Conservation (phyloP, 2,888 invertebrate genomes). For the Rotaria macrura region DNA sequence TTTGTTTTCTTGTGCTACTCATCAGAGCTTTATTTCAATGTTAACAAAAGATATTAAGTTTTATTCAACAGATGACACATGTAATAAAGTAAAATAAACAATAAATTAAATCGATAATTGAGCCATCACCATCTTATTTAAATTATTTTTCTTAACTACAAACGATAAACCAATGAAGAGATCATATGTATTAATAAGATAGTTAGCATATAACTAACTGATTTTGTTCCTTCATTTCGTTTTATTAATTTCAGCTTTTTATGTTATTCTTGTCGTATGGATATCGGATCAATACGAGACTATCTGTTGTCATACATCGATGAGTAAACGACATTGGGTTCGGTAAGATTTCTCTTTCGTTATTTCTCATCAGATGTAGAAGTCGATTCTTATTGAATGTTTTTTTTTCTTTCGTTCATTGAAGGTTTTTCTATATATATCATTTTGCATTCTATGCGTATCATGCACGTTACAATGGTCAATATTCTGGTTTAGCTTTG, state of each 20-base stretch:
- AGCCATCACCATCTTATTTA: too few species aligned
- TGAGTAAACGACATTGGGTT: slow-evolving; percentile 90
- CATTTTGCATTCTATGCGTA: slow-evolving; percentile 99
- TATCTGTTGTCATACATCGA: slow-evolving; percentile 86
- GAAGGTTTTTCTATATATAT: slow-evolving; percentile 88
- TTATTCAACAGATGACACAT: too few species aligned
- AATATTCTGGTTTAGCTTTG: slow-evolving; percentile 86
- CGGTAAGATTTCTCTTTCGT: slow-evolving; percentile 39
- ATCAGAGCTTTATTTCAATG: too few species aligned
- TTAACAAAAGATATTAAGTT: too few species aligned
- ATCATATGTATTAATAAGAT: too few species aligned
- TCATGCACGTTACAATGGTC: slow-evolving; percentile 96
- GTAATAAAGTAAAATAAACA: too few species aligned
- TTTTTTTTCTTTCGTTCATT: neutral
- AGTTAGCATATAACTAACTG: too few species aligned
- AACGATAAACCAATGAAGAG: too few species aligned
- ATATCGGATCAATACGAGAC: slow-evolving; percentile 97
- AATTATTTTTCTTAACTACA: too few species aligned
- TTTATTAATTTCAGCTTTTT: slow-evolving; percentile 74
- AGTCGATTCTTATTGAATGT: neutral
- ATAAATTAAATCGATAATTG: too few species aligned
- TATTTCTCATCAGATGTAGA: too few species aligned
- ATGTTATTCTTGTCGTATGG: slow-evolving; percentile 94
- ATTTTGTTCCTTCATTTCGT: neutral
- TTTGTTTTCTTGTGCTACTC: too few species aligned